Base-by-base conservation (phyloP, 2,888 invertebrate species). In the Amiota minor region DNA sequence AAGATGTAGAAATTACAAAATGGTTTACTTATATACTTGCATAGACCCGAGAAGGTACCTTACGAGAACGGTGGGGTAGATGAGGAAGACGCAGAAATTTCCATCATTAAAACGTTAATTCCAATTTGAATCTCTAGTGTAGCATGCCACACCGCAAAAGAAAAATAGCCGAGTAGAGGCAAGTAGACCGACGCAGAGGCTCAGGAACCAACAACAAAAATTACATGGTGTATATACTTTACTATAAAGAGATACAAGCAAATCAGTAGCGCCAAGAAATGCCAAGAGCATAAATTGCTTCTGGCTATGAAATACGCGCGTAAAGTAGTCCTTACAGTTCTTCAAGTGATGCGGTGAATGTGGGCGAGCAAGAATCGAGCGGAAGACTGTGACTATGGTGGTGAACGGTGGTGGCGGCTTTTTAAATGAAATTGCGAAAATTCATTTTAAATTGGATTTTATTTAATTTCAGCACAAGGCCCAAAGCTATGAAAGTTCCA, bases 71-170 rank as follows among this genome's bases (percentile, higher is more conserved):
- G 9, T 10, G 8, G 12, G 0, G 53, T 61, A 74, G 73, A 65
- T 35, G 35, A n/a, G n/a, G 71, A 72, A 73, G 75, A 75, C 78
- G 35, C 35, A 35, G 35, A 35, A 35, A 35, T 77, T 82, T 75
- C 79, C 82, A 86, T 87, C 85, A 87, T 87, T 87, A 86, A 88
- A 87, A 85, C 82, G 82, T 83, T 85, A 87, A 87, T 86, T 87
- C 85, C 81, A 78, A 86, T 86, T 84, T 84, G 73, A 82, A 77
- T 76, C 78, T 79, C 79, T 72, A 81, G 80, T 75, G 78, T 75
- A 76, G 64, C 56, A 71, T 61, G 72, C 69, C 74, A 55, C 73
- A 73, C 47, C 20, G 14, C 69, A 68, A 71, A 49, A 46, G 1
- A 45, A 56, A 45, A 14, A 61, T 65, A 70, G 75, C 72, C 72